Conservation (phyloP, 2,888 invertebrate species). For the Tinea semifulvella region DNA sequence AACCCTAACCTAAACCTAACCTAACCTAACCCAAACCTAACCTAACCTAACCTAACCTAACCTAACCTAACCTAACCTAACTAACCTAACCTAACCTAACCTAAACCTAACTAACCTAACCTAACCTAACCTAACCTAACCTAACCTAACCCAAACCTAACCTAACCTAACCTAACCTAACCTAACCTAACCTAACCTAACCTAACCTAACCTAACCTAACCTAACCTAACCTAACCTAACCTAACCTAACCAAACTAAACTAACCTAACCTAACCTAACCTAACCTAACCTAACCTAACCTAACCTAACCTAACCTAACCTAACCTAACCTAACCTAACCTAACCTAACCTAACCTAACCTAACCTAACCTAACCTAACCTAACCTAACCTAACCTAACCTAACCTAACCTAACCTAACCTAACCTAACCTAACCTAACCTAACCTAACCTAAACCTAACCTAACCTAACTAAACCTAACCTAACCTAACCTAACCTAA, state of each 20-base stretch:
- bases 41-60: slow-evolving; percentile 14
- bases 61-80: slow-evolving; percentile 19
- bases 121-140: slow-evolving; percentile 26
- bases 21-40: not conserved
- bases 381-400: slow-evolving; percentile 21
- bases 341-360: slow-evolving; percentile 23
- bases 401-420: slow-evolving; percentile 22
- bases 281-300: slow-evolving; percentile 23
- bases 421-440: slow-evolving; percentile 25
- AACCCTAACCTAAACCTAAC: slow-evolving; percentile 4
- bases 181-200: slow-evolving; percentile 26
- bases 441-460: slow-evolving; percentile 23
- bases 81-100: slow-evolving; percentile 18
- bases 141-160: slow-evolving; percentile 22
- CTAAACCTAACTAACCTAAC: slow-evolving; percentile 23
- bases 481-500: slow-evolving; percentile 21
- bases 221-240: slow-evolving; percentile 25
- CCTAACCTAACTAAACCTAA: slow-evolving; percentile 12
- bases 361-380: slow-evolving; percentile 24
- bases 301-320: slow-evolving; percentile 22
- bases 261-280: slow-evolving; percentile 24
- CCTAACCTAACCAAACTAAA: slow-evolving; percentile 25
- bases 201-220: slow-evolving; percentile 25
- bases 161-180: slow-evolving; percentile 19
- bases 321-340: slow-evolving; percentile 23